Percentiles rank a stretch among this genome's conserved stretches.
These are phyloP conservation scores for Andrena fulva DNA, from an alignment of 2,888 invertebrate species.

Conservation along the genomic window DNA sequence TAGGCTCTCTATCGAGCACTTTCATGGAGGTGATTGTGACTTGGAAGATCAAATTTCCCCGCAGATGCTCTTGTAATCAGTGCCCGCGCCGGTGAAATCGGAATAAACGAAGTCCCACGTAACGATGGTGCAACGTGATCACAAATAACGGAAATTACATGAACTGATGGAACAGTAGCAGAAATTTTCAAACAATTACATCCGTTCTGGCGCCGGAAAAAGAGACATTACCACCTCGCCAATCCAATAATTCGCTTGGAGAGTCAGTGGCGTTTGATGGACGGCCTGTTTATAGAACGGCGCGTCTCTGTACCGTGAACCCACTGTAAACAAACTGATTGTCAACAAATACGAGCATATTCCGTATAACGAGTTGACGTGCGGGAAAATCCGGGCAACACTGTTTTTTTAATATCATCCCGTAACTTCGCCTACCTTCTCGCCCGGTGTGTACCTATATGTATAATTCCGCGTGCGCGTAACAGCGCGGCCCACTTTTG, in stretches of 20 bases:
- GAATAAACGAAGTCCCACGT: no score
- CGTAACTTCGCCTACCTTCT: background rate
- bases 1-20: no score
- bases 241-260: background rate
- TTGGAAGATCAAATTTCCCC: no score
- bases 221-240: background rate
- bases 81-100: no score
- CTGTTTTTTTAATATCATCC: conserved; percentile 7
- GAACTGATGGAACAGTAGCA: background rate
- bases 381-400: background rate
- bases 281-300: conserved; percentile 26
- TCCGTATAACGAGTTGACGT: conserved; percentile 26
- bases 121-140: background rate
- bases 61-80: no score
- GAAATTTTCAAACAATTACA: conserved; percentile 26
- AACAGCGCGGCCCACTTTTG: conserved; percentile 20
- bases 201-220: background rate
- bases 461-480: conserved; percentile 35
- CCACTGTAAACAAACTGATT: conserved; percentile 40
- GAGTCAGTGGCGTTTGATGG: conserved; percentile 34
- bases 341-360: conserved; percentile 41
- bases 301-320: conserved; percentile 14
- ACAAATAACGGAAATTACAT: background rate
- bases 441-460: background rate
- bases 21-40: no score